Conservation (phyloP, 2,113 vertebrate species). For the Mesocricetus auratus region DNA sequence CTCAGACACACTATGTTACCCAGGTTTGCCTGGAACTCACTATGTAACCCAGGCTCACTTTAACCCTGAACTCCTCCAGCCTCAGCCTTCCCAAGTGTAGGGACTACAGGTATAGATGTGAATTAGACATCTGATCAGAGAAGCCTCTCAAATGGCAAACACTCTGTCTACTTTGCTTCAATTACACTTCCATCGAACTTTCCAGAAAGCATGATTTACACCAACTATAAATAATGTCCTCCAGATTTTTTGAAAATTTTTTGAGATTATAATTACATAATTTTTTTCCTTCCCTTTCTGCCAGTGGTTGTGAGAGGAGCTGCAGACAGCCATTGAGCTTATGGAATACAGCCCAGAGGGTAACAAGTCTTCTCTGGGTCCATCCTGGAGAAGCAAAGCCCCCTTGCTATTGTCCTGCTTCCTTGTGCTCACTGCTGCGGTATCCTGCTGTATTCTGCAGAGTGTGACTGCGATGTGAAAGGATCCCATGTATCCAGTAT, state of each 20-base stretch:
- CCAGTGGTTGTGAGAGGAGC: neutral
- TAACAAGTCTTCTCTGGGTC: neutral
- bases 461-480: neutral
- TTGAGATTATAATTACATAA: neutral
- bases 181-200: constrained; percentile 31
- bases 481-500: neutral
- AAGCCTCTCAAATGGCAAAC: neutral
- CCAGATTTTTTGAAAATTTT: constrained; percentile 14
- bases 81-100: neutral
- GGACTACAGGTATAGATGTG: neutral
- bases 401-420: neutral
- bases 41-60: neutral
- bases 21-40: neutral
- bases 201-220: constrained; percentile 51
- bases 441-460: neutral
- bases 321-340: neutral
- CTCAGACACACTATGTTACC: neutral
- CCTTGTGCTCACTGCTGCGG: neutral
- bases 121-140: neutral
- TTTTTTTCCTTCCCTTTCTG: neutral
- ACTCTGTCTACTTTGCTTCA: constrained; percentile 1
- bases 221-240: neutral
- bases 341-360: neutral
- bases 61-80: neutral
- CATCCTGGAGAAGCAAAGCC: neutral